These are phyloP conservation scores for Drosophila tripunctata DNA, from an alignment of 2,888 invertebrate genomes.

Conservation along the genomic window DNA sequence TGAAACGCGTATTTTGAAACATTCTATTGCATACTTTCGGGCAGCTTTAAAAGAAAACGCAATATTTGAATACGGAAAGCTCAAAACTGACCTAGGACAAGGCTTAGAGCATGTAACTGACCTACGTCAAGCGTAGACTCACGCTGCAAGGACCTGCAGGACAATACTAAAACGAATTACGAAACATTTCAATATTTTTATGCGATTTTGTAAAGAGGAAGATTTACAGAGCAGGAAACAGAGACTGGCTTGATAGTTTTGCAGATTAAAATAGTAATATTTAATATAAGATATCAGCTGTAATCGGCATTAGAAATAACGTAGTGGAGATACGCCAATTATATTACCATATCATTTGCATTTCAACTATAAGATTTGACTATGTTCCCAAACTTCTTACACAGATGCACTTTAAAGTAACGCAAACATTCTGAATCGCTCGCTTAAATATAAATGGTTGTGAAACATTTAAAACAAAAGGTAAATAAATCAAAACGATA, in stretches of 20 bases:
- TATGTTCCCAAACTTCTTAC: neutral
- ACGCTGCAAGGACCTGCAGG: constrained; percentile 12
- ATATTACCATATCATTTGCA: constrained; percentile 56
- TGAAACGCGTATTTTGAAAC: constrained; percentile 34
- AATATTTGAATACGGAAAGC: neutral
- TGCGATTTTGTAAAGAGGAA: constrained; percentile 19
- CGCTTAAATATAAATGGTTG: constrained; percentile 84
- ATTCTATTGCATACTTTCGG: constrained; percentile 9
- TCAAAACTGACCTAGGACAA: constrained; percentile 61
- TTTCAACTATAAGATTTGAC: constrained; percentile 17
- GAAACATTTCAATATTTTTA: constrained; percentile 38
- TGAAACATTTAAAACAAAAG: constrained; percentile 61
- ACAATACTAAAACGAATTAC: constrained; percentile 20
- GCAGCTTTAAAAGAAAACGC: neutral
- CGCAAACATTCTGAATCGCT: constrained; percentile 72
- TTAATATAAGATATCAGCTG: neutral
- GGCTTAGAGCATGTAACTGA: constrained; percentile 50
- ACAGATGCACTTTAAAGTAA: constrained; percentile 30
- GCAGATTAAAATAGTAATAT: neutral
- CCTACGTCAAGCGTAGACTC: constrained; percentile 40
- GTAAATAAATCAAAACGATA: neutral
- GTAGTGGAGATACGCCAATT: constrained; percentile 13
- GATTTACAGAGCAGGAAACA: constrained; percentile 16
- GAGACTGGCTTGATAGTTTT: constrained; percentile 27
- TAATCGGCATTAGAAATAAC: constrained; percentile 11